Evolutionary conservation across 2,797 vertebrate genomes (phyloP), one percentile per base, ranked within the genome.

Genomic region (Lepilemur ruficaudatus): DNA sequence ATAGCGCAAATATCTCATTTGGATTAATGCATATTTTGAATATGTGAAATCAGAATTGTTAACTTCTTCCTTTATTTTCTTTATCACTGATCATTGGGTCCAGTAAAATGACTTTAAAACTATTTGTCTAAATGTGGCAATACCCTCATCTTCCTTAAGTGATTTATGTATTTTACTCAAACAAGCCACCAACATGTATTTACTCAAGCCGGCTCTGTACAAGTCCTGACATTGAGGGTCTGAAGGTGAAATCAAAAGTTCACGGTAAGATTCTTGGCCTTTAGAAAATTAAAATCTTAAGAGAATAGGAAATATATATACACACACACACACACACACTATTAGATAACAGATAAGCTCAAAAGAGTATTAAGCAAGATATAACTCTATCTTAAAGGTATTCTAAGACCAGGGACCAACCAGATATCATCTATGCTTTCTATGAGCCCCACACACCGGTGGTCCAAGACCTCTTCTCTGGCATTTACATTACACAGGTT

Each of bases 301-400:
- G 41, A 91, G 35, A 87, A 91, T 0, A 73, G 25, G 13, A 59
- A 79, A 61, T 57, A 57, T 17, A 55, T 20, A 55, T 20, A 52
- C 11, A 48, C 48, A 50, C 50, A 50, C 20, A 52, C 52, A 52
- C 52, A 22, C 52, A 57, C 55, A 8, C 18, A 23, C 55, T 57
- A 94, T 83, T 87, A 81, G 15, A 61, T 90, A 84, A 81, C 20
- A 90, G 78, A 89, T 20, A 86, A 50, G 2, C 17, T 87, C 22
- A 88, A 78, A 95, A 91, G 14, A 97, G 30, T 55, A 97, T 30
- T 48, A 96, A 96, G 48, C 46, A 96, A 94, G 52, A 93, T 91
- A 32, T 89, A 95, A 84, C 20, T 93, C 50, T 75, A 61, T 4
- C 12, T 18, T 43, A 65, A 95, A 87, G 38, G 78, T 82, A 28